Base-by-base conservation (phyloP, 1,140 invertebrate species). In the Himalopsyche phryganea region DNA sequence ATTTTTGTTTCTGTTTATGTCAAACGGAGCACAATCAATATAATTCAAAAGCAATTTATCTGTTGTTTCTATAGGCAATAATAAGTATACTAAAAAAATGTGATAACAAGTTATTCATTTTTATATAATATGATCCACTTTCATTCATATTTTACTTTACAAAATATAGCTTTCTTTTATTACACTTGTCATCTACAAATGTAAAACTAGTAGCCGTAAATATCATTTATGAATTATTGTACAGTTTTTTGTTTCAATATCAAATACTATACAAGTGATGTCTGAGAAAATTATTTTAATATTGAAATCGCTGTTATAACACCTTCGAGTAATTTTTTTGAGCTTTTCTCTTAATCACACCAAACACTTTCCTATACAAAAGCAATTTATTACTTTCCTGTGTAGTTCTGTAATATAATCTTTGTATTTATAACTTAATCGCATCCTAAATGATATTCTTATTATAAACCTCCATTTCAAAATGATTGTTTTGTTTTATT, bases 361-460 rank as follows among this genome's bases (percentile, higher is more conserved):
- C 51, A 40, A 47, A 55, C n/a, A 47, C 33, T 62, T 58, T 62
- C 61, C 60, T 62, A 62, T 40, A 61, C 33, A 40, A 61, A 61
- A 63, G 48, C 61, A 59, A 59, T 63, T 28, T 28, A 28, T 28
- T 58, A 51, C 50, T 44, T 57, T 55, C 50, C 56, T 59, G 55
- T 59, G 57, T 63, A 63, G 56, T 50, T 58, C 51, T 63, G 61
- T 63, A 63, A 55, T 36, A 63, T 63, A 63, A 40, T 63, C 52
- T 59, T 59, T 63, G 61, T 63, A 63, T 63, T 59, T 63, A 60
- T 63, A 63, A 56, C 57, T 59, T 59, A 50, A 49, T 59, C 58
- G 50, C 56, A 63, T 44, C 52, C 61, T 63, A 63, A 56, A 55
- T 41, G 36, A 58, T 63, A 58, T 63, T 58, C 56, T 56, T 59